Evolutionary conservation across 2,888 invertebrate species (phyloP).

Genomic region (Epinotia demarniana): DNA sequence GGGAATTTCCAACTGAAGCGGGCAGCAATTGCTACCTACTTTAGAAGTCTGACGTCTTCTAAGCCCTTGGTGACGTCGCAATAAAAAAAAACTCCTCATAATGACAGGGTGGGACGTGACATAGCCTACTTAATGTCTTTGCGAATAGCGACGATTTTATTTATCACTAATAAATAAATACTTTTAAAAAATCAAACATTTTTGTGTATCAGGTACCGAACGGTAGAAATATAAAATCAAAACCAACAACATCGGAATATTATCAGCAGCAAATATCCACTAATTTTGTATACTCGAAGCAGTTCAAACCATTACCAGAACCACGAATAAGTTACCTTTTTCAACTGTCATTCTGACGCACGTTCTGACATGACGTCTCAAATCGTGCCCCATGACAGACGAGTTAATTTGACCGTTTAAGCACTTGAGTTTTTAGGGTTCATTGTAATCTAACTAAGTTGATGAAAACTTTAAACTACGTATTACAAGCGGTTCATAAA

Average conservation of each 20-base stretch:
- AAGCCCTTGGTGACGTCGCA: too few species aligned
- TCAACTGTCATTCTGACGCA: slow-evolving; percentile 62
- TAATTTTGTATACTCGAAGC: slow-evolving; percentile 10
- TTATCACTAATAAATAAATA: too few species aligned
- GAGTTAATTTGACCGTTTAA: slow-evolving; percentile 74
- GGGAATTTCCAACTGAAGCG: too few species aligned
- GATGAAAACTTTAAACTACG: neutral
- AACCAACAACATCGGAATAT: slow-evolving; percentile 15
- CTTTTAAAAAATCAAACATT: neutral
- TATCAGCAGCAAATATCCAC: neutral
- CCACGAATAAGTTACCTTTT: slow-evolving; percentile 54
- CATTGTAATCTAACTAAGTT: slow-evolving; percentile 45
- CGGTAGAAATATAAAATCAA: neutral
- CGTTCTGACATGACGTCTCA: slow-evolving; percentile 72
- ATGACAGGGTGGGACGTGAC: too few species aligned
- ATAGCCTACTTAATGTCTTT: too few species aligned
- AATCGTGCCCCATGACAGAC: slow-evolving; percentile 72
- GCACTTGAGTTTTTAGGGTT: slow-evolving; percentile 55
- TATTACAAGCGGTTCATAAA: too few species aligned
- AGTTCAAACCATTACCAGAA: slow-evolving; percentile 48
- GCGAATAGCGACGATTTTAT: too few species aligned
- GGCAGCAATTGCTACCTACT: too few species aligned
- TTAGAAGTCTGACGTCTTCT: too few species aligned
- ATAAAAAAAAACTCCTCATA: too few species aligned
- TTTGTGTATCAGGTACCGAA: neutral